A percentile compares a stretch with the other conserved stretches of the same genome.
Conservation (phyloP, 2,113 vertebrate species). For the Nanorana parkeri region DNA sequence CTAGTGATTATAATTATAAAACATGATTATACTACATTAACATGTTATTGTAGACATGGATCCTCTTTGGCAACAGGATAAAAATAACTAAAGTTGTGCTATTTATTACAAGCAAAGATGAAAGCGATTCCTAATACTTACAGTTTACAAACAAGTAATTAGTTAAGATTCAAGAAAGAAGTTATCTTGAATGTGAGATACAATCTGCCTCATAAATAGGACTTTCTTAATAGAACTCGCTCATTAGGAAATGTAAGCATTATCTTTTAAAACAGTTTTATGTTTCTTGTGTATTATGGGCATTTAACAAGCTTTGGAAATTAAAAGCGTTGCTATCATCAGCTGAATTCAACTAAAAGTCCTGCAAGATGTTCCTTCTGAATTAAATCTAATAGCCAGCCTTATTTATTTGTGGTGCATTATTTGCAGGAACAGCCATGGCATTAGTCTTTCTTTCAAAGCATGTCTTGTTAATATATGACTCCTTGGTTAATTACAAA, state of each 20-base stretch:
- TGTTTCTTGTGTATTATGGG: not conserved
- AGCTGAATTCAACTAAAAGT: not conserved
- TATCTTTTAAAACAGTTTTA: constrained; percentile 5
- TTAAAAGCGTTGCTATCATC: not conserved
- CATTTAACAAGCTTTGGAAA: constrained; percentile 31
- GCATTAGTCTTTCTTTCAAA: constrained; percentile 46
- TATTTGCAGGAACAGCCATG: constrained; percentile 1
- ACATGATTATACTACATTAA: not conserved
- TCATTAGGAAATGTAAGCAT: constrained; percentile 9
- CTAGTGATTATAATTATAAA: constrained; percentile 30
- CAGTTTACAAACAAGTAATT: constrained; percentile 9
- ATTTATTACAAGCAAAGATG: constrained; percentile 1
- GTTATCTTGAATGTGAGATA: not conserved
- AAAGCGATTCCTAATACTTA: not conserved
- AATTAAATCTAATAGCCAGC: not conserved
- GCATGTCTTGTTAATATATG: constrained; percentile 47
- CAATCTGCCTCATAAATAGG: constrained; percentile 10
- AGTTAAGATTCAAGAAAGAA: constrained; percentile 14
- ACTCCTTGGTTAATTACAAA: constrained; percentile 44
- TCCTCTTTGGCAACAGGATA: not conserved
- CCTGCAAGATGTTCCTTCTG: not conserved
- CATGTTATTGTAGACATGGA: constrained; percentile 11
- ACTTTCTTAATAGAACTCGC: not conserved
- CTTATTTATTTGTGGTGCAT: constrained; percentile 43
- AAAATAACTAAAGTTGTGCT: not conserved